phyloP scores from a whole-genome alignment of 2,797 vertebrate genomes.

The Malurus splendens region DNA sequence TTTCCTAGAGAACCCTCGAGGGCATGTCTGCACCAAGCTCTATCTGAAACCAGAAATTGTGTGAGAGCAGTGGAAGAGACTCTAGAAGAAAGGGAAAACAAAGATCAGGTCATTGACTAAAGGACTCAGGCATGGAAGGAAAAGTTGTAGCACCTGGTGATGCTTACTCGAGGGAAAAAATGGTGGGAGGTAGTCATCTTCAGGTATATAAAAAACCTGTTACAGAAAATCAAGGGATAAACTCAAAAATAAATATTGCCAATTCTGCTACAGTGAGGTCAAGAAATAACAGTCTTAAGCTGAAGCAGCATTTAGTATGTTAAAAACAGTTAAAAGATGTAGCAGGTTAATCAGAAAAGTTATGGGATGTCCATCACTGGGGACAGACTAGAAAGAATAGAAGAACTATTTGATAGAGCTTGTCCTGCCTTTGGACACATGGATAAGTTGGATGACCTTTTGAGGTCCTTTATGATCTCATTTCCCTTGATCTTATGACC shows the following conservation, averaged over 20 bases:
- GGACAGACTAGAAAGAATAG: background rate
- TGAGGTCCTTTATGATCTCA: background rate
- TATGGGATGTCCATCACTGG: background rate
- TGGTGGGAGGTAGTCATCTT: background rate
- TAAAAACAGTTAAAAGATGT: background rate
- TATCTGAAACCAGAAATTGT: background rate
- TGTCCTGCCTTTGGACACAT: background rate
- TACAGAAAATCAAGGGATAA: background rate
- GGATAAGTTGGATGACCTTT: background rate
- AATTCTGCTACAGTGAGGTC: background rate
- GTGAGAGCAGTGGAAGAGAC: background rate
- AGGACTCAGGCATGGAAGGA: background rate
- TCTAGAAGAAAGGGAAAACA: background rate
- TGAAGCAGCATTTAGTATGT: background rate
- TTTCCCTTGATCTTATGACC: background rate
- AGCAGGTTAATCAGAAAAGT: background rate
- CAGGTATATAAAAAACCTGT: background rate
- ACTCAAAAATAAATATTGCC: background rate
- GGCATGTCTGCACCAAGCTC: background rate
- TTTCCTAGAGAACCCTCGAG: background rate
- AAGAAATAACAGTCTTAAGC: background rate
- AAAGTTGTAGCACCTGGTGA: background rate
- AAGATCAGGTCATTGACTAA: background rate
- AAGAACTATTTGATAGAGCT: background rate
- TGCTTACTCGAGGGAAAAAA: background rate